phyloP scores from a whole-genome alignment of 2,113 vertebrate species.

The Gymnarchus niloticus region DNA sequence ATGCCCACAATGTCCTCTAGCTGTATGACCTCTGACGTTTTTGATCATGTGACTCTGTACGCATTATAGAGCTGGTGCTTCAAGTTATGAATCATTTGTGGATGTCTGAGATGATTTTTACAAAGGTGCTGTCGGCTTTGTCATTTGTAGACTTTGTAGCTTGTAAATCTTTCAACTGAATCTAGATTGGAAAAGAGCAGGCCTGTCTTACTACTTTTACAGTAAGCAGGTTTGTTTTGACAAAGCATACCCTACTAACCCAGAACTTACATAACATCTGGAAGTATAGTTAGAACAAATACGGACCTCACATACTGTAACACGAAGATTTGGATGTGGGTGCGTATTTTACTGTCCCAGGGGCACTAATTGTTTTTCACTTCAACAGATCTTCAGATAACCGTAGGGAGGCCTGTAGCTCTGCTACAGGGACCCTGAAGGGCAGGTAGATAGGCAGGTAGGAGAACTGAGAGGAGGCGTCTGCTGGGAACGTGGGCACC shows the following conservation, averaged over 20 bases:
- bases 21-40: neutral
- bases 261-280: neutral
- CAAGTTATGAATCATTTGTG: neutral
- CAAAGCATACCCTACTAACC: neutral
- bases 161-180: neutral
- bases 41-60: neutral
- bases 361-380: conserved; percentile 75
- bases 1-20: neutral
- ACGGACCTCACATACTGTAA: conserved; percentile 20
- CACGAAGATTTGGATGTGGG: conserved; percentile 36
- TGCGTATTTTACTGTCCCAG: conserved; percentile 69
- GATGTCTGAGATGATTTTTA: neutral
- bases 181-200: neutral
- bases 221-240: neutral
- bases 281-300: conserved; percentile 25
- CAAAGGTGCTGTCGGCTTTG: neutral
- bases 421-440: conserved; percentile 58
- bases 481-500: conserved; percentile 22
- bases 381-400: conserved; percentile 75
- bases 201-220: neutral
- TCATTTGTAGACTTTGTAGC: neutral
- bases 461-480: neutral
- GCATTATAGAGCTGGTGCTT: neutral
- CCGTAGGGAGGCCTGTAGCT: conserved; percentile 64
- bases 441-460: conserved; percentile 56